phyloP scores from a whole-genome alignment of 2,888 invertebrate genomes.

The Lasioglossum lativentre region DNA sequence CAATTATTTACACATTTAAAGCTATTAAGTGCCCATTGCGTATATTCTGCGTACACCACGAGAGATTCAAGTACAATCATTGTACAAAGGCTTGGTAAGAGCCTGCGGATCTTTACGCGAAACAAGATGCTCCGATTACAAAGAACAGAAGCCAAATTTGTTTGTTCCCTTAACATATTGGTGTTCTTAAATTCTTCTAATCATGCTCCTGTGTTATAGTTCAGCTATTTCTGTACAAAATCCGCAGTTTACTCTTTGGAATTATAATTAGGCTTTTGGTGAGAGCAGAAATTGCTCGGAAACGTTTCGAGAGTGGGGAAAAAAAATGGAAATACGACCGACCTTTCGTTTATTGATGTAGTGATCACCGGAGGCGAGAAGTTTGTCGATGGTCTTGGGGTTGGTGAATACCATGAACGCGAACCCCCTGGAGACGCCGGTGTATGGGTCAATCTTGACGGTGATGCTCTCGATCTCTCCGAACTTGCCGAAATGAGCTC shows the following conservation, averaged over 20 bases:
- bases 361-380: slow-evolving; percentile 86
- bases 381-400: slow-evolving; percentile 86
- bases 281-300: not conserved
- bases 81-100: not conserved
- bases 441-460: slow-evolving; percentile 88
- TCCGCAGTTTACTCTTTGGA: not conserved
- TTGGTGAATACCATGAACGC: slow-evolving; percentile 88
- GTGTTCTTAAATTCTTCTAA: not conserved
- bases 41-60: not conserved
- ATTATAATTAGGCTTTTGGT: not conserved
- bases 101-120: not conserved
- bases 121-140: not conserved
- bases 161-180: not conserved
- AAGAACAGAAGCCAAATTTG: not conserved
- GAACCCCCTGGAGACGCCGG: slow-evolving; percentile 88
- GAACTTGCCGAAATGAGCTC: slow-evolving; percentile 88
- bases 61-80: not conserved
- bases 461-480: slow-evolving; percentile 88
- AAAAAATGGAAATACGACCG: slow-evolving; percentile 47
- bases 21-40: not conserved
- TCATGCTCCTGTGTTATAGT: not conserved
- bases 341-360: slow-evolving; percentile 87
- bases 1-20: not conserved
- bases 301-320: not conserved
- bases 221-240: not conserved